Base-by-base conservation (phyloP, 2,888 invertebrate species). In the Desoria tigrina region DNA sequence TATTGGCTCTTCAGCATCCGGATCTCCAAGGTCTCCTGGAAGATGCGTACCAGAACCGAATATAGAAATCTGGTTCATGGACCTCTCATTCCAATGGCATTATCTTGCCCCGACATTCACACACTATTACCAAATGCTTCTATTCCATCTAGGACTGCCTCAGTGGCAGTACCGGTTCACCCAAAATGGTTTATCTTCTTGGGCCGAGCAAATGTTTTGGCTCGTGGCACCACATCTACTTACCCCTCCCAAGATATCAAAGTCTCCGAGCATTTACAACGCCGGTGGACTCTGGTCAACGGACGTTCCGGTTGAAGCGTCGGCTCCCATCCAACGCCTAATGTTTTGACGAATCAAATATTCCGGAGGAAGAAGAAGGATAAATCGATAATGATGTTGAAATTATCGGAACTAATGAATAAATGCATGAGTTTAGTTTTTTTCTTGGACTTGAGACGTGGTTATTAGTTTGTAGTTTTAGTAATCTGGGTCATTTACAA, bases 131-230 rank as follows among this genome's bases (percentile, higher is more conserved):
- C 84, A 93, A 66, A 90, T 94, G 88, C 86, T 92, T 79, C 82
- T 95, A 39, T 89, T 90, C 7, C 93, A 95, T 79, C 84, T 93
- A 55, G 95, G 94, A 0, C 82, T 95, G 61, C 94, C 94, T 0
- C 88, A 90, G 68, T 95, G 95, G 94, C 94, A 94, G 79, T 87
- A 90, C 63, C 86, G 88, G 26, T 90, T 90, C 78, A 89, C 91
- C 27, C 86, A 87, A 71, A 81, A 86, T 71, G 90, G 90, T 2
- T 84, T 90, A 1, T 85, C 90, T 59, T 88, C 90, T 7, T 90
- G 90, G 87, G 87, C 89, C 16, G 89, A 90, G 84, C 68, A 68
- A 84, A 81, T 90, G 53, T 90, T 90, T 77, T 83, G 88, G 65
- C 79, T 90, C 39, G 82, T 91, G 27, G 90, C 90, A 3, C 91